Evolutionary conservation across 2,113 vertebrate species (phyloP).

Genomic region (Clarias batrachus): DNA sequence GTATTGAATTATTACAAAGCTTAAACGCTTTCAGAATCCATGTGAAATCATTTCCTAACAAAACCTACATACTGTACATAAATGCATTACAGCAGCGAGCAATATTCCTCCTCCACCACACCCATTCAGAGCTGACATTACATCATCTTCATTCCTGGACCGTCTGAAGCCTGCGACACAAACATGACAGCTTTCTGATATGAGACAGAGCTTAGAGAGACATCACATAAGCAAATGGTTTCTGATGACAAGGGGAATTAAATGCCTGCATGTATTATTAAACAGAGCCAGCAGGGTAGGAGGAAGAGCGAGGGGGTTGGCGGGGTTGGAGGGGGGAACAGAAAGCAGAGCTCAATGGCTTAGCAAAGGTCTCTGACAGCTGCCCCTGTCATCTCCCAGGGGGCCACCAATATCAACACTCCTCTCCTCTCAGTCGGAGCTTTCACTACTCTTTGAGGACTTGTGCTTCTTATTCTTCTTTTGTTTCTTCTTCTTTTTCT

Average conservation of each 20-base stretch:
- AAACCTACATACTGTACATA: background rate
- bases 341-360: slow-evolving; percentile 2
- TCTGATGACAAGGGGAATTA: slow-evolving; percentile 31
- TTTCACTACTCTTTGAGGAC: slow-evolving; percentile 71
- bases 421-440: slow-evolving; percentile 71
- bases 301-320: slow-evolving; percentile 21
- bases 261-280: slow-evolving; percentile 59
- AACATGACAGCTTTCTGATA: slow-evolving; percentile 18
- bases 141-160: slow-evolving; percentile 7
- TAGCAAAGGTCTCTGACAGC: slow-evolving; percentile 20
- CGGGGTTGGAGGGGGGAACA: background rate
- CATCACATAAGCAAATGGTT: slow-evolving; percentile 43
- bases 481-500: slow-evolving; percentile 77
- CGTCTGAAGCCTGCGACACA: background rate
- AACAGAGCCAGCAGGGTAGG: slow-evolving; percentile 37
- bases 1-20: background rate
- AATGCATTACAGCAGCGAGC: background rate
- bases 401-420: background rate
- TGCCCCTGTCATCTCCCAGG: slow-evolving; percentile 54
- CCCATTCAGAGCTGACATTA: slow-evolving; percentile 7
- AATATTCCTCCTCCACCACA: slow-evolving; percentile 17
- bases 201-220: slow-evolving; percentile 41
- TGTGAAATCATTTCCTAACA: background rate
- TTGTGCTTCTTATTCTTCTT: slow-evolving; percentile 77
- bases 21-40: background rate